Evolutionary conservation across 2,888 invertebrate genomes (phyloP), one percentile per base, ranked within the genome.

Genomic region (Mesorhabditis sp.): DNA sequence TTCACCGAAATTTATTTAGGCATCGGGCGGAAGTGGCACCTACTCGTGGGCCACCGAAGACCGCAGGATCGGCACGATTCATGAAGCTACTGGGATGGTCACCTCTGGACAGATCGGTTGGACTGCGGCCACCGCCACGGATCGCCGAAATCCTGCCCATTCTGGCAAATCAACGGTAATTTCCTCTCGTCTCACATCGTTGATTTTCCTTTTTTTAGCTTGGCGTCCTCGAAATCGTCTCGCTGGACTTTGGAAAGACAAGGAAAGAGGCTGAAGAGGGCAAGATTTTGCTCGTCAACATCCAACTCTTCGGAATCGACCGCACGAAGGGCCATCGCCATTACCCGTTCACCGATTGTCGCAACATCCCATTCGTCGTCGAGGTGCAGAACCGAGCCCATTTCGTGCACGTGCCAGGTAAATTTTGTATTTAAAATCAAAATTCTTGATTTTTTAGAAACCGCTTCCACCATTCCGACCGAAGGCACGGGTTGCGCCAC

Each of bases 221-320:
- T 2, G 66, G 72, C 28, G 77, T 83, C 4, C 66, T 80, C 42
- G 81, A 78, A 43, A 75, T 80, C 4, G 67, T 68, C 6, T 72
- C 68, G 4, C 67, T 83, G 4, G 72, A 72, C 6, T 81, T 83
- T 45, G 83, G 81, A 28, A 73, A 78, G 65, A 80, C 80, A 3
- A 73, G 70, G 41, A 72, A 79, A 4, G 83, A 83, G 66, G 80
- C 80, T 0, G 79, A 80, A 42, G 75, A 79, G 41, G 81, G 79
- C 41, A 62, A 70, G 0, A 61, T 68, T 15, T 69, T 83, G 6
- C 67, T 71, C 13, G 67, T 83, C 50, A 83, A 83, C 66, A 62
- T 83, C 13, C 70, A 76, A 42, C 69, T 78, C 4, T 70, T 67
- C 10, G 79, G 77, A n/a, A 10, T 68, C 43, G 70, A 62, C 6